A percentile compares a stretch with the other conserved stretches of the same genome.
phyloP scores from a whole-genome alignment of 2,113 vertebrate species.

The Chionodraco myersi region DNA sequence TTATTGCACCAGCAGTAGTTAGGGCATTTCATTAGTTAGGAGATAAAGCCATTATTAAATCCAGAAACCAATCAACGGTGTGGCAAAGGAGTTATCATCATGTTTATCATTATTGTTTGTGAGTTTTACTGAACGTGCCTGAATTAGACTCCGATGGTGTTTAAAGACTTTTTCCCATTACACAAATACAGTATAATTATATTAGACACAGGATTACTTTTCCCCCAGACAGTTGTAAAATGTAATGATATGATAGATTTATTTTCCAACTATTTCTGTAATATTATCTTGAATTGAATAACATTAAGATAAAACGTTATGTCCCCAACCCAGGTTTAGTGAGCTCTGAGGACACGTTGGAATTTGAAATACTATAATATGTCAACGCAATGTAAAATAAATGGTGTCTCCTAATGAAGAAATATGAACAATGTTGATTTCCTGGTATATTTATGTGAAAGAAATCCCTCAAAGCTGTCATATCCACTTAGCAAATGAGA shows the following conservation, averaged over 20 bases:
- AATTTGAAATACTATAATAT: neutral
- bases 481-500: neutral
- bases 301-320: slow-evolving; percentile 2
- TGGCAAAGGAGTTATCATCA: slow-evolving; percentile 42
- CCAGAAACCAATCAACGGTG: slow-evolving; percentile 65
- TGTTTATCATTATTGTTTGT: slow-evolving; percentile 50
- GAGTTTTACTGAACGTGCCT: slow-evolving; percentile 28
- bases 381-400: neutral
- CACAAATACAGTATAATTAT: slow-evolving; percentile 9
- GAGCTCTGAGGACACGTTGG: neutral
- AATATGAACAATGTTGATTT: neutral
- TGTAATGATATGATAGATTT: slow-evolving; percentile 17
- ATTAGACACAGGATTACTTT: neutral
- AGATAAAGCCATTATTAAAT: slow-evolving; percentile 74
- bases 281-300: neutral
- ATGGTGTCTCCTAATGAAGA: neutral
- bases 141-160: slow-evolving; percentile 5
- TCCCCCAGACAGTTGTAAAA: neutral
- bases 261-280: neutral
- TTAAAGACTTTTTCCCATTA: neutral
- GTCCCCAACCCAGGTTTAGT: neutral
- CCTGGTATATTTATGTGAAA: neutral
- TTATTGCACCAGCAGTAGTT: slow-evolving; percentile 62
- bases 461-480: neutral
- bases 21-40: slow-evolving; percentile 71